Evolutionary conservation across 2,888 invertebrate species (phyloP).

Genomic region (Resseliella maxima): DNA sequence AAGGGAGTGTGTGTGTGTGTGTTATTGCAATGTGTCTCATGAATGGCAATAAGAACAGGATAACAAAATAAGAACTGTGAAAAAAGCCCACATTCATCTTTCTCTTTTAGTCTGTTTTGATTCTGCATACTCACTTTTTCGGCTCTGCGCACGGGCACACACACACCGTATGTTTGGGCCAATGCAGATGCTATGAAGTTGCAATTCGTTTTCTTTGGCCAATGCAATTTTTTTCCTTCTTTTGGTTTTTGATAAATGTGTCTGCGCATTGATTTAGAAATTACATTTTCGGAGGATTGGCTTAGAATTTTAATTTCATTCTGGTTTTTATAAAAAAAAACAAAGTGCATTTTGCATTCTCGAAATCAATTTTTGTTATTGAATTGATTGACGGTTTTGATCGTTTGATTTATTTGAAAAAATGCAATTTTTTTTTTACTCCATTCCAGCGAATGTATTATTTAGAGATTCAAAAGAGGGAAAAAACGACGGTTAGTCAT

Average conservation of each 20-base stretch:
- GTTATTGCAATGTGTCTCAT: slow-evolving; percentile 9
- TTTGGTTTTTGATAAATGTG: neutral
- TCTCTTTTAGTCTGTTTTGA: too few relatives aligned
- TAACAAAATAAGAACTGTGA: neutral
- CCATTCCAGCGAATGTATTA: neutral
- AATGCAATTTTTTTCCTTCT: neutral
- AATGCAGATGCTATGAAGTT: slow-evolving; percentile 26
- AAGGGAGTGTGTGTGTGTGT: too few relatives aligned
- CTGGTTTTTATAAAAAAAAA: neutral
- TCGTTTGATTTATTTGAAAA: slow-evolving; percentile 30
- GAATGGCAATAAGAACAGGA: slow-evolving; percentile 36
- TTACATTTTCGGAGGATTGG: neutral
- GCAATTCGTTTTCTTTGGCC: neutral
- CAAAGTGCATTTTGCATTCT: slow-evolving; percentile 4
- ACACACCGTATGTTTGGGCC: neutral
- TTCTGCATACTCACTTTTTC: neutral
- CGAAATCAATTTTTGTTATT: neutral
- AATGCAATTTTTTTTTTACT: slow-evolving; percentile 11
- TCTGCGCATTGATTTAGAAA: slow-evolving; percentile 47
- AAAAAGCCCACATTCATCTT: slow-evolving; percentile 23
- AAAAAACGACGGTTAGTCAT: neutral
- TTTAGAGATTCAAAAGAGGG: neutral
- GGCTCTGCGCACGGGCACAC: neutral
- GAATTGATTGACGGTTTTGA: slow-evolving; percentile 33
- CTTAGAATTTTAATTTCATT: slow-evolving; percentile 36